Evolutionary conservation across 2,888 invertebrate genomes (phyloP).

Genomic region (Eilema sororculum): DNA sequence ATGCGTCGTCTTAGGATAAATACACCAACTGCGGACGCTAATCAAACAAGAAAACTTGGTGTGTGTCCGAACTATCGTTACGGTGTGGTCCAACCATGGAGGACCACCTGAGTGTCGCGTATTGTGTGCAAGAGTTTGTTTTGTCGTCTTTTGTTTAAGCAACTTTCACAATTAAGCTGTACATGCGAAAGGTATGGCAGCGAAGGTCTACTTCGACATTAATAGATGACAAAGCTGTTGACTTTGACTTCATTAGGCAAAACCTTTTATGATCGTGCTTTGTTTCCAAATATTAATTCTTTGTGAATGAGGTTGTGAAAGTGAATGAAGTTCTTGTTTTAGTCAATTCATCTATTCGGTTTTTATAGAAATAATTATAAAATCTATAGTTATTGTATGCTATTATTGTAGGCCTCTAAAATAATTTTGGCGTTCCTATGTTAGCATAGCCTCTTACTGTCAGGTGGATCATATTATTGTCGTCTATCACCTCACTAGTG

Average conservation of each 20-base stretch:
- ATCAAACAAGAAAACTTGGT: constrained; percentile 71
- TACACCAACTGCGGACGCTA: constrained; percentile 67
- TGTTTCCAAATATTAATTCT: constrained; percentile 30
- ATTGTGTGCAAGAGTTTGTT: constrained; percentile 57
- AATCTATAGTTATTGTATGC: background rate
- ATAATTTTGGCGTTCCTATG: no score
- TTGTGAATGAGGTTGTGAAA: constrained; percentile 34
- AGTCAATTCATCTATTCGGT: background rate
- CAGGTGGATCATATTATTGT: background rate
- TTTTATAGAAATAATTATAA: background rate
- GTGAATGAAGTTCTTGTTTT: background rate
- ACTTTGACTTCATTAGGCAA: constrained; percentile 30
- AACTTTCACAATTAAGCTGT: constrained; percentile 82
- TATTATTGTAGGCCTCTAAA: background rate
- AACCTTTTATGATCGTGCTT: constrained; percentile 28
- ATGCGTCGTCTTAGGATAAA: constrained; percentile 66
- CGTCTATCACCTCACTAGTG: background rate
- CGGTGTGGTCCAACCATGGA: constrained; percentile 73
- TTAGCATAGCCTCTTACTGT: background rate
- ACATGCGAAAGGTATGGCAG: constrained; percentile 60
- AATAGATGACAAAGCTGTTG: constrained; percentile 38
- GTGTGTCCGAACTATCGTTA: constrained; percentile 68
- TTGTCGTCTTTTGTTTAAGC: constrained; percentile 72
- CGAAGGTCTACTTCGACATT: constrained; percentile 36
- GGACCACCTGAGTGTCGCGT: constrained; percentile 71